These are phyloP conservation scores for Dasysyrphus tricinctus DNA, from an alignment of 2,888 invertebrate genomes.

Conservation along the genomic window DNA sequence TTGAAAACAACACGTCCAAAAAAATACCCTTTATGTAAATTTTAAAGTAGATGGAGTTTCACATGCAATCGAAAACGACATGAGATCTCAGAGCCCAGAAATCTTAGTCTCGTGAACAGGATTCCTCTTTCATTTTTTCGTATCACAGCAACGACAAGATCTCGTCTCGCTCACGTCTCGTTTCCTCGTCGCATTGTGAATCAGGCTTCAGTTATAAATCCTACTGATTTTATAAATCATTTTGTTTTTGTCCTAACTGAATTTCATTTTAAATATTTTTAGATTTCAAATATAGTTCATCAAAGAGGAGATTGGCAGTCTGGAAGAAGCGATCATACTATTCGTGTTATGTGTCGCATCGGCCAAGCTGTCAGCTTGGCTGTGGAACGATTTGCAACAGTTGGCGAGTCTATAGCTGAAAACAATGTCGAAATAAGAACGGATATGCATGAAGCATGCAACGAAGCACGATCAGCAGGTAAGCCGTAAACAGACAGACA, in stretches of 20 bases:
- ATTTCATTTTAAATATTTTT: constrained; percentile 79
- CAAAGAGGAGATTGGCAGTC: constrained; percentile 87
- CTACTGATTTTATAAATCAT: too few species aligned
- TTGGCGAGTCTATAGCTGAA: constrained; percentile 99
- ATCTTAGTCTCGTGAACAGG: too few species aligned
- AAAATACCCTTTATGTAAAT: too few species aligned
- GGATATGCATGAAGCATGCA: constrained; percentile 99
- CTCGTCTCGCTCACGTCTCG: too few species aligned
- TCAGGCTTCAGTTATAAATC: too few species aligned
- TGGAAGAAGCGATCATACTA: constrained; percentile 84
- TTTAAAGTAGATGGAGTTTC: too few species aligned
- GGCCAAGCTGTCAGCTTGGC: constrained; percentile 98
- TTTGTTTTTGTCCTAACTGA: neutral
- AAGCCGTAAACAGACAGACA: constrained; percentile 78
- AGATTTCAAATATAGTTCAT: constrained; percentile 97
- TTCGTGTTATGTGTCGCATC: constrained; percentile 93
- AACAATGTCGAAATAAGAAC: constrained; percentile 98
- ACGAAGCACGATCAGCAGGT: constrained; percentile 98
- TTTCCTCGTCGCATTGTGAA: too few species aligned
- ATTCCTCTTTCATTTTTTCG: too few species aligned
- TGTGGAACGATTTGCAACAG: constrained; percentile 98
- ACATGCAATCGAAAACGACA: too few species aligned
- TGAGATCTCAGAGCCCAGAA: too few species aligned
- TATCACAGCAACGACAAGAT: too few species aligned
- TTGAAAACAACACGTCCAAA: too few species aligned